phyloP scores from a whole-genome alignment of 2,888 invertebrate genomes.

The Amphimallon solstitiale region DNA sequence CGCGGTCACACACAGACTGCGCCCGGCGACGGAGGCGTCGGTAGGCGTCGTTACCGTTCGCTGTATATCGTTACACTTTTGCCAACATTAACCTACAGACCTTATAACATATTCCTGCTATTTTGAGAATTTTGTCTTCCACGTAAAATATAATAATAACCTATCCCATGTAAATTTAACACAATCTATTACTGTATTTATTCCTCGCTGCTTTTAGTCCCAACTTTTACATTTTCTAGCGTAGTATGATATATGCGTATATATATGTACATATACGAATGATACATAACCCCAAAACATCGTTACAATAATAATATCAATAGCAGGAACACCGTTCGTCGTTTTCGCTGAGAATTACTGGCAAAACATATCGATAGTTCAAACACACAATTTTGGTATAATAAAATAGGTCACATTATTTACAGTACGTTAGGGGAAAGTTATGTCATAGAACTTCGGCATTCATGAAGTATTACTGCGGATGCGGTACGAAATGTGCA shows the following conservation, averaged over 20 bases:
- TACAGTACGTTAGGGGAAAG: no score
- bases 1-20: slow-evolving; percentile 63
- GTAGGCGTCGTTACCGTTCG: slow-evolving; percentile 56
- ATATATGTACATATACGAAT: no score
- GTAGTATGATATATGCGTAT: no score
- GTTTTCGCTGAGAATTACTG: no score
- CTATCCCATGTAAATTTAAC: background rate
- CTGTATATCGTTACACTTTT: slow-evolving; percentile 57
- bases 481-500: background rate
- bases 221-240: background rate
- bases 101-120: slow-evolving; percentile 31
- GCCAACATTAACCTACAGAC: slow-evolving; percentile 51
- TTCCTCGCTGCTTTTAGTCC: background rate
- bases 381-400: no score
- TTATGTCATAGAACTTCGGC: no score
- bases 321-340: no score
- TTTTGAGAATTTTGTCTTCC: background rate
- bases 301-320: no score
- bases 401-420: no score
- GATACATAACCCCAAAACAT: no score
- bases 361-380: no score
- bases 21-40: slow-evolving; percentile 57
- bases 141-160: background rate
- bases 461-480: slow-evolving; percentile 9
- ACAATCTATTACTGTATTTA: background rate